These are phyloP conservation scores for Malacoraja senta DNA, from an alignment of 2,797 vertebrate genomes.

Conservation along the genomic window DNA sequence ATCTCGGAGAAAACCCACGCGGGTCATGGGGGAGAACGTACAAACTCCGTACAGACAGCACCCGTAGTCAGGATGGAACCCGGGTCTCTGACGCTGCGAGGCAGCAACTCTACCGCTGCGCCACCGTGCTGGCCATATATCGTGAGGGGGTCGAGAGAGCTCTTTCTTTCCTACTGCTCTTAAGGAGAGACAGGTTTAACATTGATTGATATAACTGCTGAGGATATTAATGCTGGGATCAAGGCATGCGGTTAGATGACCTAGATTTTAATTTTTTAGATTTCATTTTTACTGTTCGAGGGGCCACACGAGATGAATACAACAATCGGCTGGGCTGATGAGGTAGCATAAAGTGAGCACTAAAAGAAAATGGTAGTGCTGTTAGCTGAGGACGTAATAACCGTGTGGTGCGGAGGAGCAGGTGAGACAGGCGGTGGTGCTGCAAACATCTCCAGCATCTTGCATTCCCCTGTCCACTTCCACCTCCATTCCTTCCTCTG, in stretches of 20 bases:
- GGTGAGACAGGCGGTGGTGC: background rate
- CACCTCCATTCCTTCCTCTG: no score
- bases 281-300: slow-evolving; percentile 8
- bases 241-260: slow-evolving; percentile 21
- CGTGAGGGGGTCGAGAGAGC: background rate
- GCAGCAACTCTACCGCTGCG: background rate
- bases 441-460: slow-evolving; percentile 13
- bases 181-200: slow-evolving; percentile 13
- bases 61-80: no score
- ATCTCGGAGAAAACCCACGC: no score
- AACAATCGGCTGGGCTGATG: slow-evolving; percentile 4
- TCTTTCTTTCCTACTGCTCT: background rate
- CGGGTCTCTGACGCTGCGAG: no score
- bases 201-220: background rate
- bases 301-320: background rate
- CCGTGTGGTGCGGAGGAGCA: background rate
- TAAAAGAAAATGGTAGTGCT: background rate
- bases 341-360: background rate
- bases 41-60: no score
- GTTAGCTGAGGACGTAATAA: background rate
- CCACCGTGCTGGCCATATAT: background rate
- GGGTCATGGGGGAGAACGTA: no score
- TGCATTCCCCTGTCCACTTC: no score
- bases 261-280: slow-evolving; percentile 23
- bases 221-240: background rate